phyloP scores from a whole-genome alignment of 2,797 vertebrate genomes.

The Xyrichtys novacula region DNA sequence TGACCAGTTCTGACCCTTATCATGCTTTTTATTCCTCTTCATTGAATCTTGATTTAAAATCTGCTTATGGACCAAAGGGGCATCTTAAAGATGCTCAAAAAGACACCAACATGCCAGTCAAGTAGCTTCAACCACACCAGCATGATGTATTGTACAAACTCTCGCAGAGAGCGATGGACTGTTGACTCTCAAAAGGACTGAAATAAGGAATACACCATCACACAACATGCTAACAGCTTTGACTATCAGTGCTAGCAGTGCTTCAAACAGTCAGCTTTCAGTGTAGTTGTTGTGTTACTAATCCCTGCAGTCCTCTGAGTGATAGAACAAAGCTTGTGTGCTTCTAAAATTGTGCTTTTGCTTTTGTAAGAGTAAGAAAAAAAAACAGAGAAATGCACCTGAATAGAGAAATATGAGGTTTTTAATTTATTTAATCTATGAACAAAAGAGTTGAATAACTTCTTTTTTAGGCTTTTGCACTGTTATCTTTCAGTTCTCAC shows the following conservation, averaged over 20 bases:
- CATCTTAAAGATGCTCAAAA: slow-evolving; percentile 23
- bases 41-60: slow-evolving; percentile 26
- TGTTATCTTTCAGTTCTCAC: slow-evolving; percentile 1
- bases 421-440: slow-evolving; percentile 28
- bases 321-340: slow-evolving; percentile 49
- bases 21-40: slow-evolving; percentile 16
- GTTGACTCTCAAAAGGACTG: background rate
- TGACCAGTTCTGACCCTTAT: slow-evolving; percentile 20
- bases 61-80: slow-evolving; percentile 52
- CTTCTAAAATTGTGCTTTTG: slow-evolving; percentile 36
- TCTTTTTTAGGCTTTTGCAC: slow-evolving; percentile 12
- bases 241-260: slow-evolving; percentile 34
- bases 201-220: background rate
- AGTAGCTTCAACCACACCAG: slow-evolving; percentile 63
- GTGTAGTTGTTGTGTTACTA: slow-evolving; percentile 35
- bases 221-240: slow-evolving; percentile 25
- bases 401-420: background rate
- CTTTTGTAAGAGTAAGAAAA: slow-evolving; percentile 7
- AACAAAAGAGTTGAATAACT: slow-evolving; percentile 4
- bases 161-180: slow-evolving; percentile 15
- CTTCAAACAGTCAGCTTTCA: slow-evolving; percentile 25
- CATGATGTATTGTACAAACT: slow-evolving; percentile 36
- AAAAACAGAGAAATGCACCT: slow-evolving; percentile 12
- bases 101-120: slow-evolving; percentile 36
- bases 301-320: slow-evolving; percentile 32